Evolutionary conservation across 2,888 invertebrate species (phyloP).

Genomic region (Strigamia maritima): DNA sequence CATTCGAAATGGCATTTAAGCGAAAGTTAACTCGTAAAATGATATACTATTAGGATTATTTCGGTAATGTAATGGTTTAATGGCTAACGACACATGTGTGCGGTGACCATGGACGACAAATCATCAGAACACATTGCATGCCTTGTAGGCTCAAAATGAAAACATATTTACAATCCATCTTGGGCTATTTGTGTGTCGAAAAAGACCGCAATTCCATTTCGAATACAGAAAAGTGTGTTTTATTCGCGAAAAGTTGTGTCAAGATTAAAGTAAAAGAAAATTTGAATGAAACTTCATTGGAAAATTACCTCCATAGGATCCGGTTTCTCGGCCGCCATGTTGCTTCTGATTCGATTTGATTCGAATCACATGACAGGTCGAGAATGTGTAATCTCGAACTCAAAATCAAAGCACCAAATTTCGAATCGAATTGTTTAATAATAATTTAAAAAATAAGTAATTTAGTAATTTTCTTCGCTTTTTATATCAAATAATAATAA

Average conservation of each 20-base stretch:
- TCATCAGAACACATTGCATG: not conserved
- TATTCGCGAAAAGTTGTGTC: not conserved
- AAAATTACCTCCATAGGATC: conserved; percentile 37
- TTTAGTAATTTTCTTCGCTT: not conserved
- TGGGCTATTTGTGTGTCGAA: not conserved
- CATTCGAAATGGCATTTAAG: not conserved
- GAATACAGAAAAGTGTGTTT: not conserved
- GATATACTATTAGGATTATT: not conserved
- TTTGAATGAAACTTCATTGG: not conserved
- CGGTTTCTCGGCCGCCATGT: conserved; percentile 38
- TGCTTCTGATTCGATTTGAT: conserved; percentile 34
- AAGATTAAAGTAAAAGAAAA: not conserved
- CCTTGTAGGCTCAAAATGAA: not conserved
- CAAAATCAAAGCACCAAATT: not conserved
- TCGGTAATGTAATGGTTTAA: not conserved
- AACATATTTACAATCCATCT: not conserved
- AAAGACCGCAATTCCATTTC: not conserved
- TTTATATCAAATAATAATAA: not conserved
- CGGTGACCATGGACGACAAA: not conserved
- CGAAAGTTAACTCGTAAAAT: not conserved
- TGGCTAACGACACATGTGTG: not conserved
- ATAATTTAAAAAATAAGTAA: not conserved
- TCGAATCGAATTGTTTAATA: not conserved
- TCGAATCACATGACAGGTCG: conserved; percentile 7
- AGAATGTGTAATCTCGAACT: not conserved